A percentile compares a stretch with the other conserved stretches of the same genome.
phyloP scores from a whole-genome alignment of 2,888 invertebrate species.

The Drosophila gaucha region DNA sequence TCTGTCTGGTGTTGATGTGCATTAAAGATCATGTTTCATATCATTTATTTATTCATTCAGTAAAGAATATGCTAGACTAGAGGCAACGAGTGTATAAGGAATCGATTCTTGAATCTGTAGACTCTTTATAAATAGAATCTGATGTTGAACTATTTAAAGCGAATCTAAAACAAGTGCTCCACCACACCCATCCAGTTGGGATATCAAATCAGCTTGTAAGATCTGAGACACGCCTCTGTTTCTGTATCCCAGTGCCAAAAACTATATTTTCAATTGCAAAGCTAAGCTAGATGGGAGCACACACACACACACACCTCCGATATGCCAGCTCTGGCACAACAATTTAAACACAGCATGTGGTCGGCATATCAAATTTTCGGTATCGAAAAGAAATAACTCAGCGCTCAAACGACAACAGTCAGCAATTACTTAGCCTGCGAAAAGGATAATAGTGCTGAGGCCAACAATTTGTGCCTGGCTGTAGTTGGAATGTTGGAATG shows the following conservation, averaged over 20 bases:
- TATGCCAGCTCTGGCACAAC: constrained; percentile 61
- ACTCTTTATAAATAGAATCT: neutral
- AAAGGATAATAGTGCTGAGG: constrained; percentile 78
- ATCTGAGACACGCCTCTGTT: constrained; percentile 63
- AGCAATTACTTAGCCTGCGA: constrained; percentile 73
- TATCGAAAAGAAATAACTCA: constrained; percentile 80
- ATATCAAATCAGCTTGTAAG: constrained; percentile 41
- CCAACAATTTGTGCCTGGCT: constrained; percentile 63
- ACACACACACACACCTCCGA: constrained; percentile 34
- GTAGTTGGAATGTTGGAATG: constrained; percentile 58
- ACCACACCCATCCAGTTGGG: too few relatives aligned
- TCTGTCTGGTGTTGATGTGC: constrained; percentile 18
- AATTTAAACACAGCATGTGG: constrained; percentile 84
- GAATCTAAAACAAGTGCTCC: neutral
- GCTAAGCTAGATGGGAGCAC: neutral
- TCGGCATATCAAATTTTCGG: constrained; percentile 83
- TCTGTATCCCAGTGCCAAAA: constrained; percentile 52
- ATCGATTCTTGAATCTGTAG: too few relatives aligned
- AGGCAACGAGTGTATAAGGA: neutral
- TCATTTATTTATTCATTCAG: constrained; percentile 33
- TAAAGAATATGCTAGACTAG: neutral
- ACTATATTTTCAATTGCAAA: constrained; percentile 74
- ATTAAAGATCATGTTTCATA: constrained; percentile 22
- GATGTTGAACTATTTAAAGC: neutral
- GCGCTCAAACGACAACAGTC: constrained; percentile 66